Conservation (phyloP, 2,797 vertebrate genomes). For the Amblyraja radiata region DNA sequence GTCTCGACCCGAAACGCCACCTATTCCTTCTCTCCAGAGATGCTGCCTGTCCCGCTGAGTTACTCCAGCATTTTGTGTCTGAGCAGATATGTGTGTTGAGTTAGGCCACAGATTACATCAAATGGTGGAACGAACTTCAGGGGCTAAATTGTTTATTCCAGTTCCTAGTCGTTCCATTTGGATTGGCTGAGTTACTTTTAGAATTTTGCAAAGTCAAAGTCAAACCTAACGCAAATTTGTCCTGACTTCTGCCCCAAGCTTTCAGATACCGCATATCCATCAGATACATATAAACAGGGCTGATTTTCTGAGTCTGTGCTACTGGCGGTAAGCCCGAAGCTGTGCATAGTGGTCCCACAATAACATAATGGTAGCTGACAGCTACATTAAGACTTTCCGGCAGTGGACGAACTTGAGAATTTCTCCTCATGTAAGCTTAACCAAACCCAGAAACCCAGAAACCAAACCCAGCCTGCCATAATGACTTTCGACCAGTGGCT, state of each 20-base stretch:
- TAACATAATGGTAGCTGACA: background rate
- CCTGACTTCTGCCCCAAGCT: background rate
- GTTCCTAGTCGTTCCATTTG: background rate
- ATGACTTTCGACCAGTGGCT: too few species aligned
- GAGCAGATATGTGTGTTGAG: too few species aligned
- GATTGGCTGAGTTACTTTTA: background rate
- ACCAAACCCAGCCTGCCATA: too few species aligned
- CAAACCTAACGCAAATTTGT: background rate
- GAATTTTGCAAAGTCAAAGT: background rate
- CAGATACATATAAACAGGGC: background rate
- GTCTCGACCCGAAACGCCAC: too few species aligned
- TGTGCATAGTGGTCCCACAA: background rate
- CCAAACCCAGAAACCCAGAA: too few species aligned
- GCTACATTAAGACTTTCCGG: background rate
- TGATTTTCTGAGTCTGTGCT: background rate
- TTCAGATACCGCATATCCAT: background rate
- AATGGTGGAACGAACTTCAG: too few species aligned
- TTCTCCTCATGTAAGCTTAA: background rate
- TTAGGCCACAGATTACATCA: too few species aligned
- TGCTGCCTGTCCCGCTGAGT: too few species aligned
- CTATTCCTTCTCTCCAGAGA: too few species aligned
- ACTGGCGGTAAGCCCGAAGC: background rate
- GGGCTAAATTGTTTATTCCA: too few species aligned
- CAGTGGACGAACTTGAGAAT: background rate
- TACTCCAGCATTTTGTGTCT: too few species aligned